Conservation (phyloP, 2,113 vertebrate species). For the Scophthalmus maximus region DNA sequence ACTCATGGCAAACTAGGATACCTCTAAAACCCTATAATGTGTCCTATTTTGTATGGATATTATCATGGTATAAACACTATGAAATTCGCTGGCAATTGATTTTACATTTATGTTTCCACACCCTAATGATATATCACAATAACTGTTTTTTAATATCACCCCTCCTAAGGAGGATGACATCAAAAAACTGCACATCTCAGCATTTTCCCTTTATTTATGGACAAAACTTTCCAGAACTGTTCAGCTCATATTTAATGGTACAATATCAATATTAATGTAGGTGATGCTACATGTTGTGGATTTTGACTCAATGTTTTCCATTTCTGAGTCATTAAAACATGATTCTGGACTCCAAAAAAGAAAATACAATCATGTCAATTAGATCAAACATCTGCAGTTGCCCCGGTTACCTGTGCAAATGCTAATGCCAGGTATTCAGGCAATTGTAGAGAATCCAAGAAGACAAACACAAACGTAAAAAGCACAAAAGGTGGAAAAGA, state of each 20-base stretch:
- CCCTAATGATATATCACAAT: too few relatives aligned
- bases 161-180: too few relatives aligned
- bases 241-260: too few relatives aligned
- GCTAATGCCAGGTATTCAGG: neutral
- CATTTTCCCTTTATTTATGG: too few relatives aligned
- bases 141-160: too few relatives aligned
- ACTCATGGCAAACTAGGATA: too few relatives aligned
- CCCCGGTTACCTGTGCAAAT: neutral
- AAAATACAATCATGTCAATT: slow-evolving; percentile 5
- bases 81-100: too few relatives aligned
- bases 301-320: neutral
- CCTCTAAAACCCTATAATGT: too few relatives aligned
- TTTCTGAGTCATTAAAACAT: neutral
- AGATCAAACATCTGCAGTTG: neutral
- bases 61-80: too few relatives aligned
- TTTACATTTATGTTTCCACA: too few relatives aligned
- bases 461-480: neutral
- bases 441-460: neutral
- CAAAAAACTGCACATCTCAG: neutral
- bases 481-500: neutral
- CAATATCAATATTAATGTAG: neutral
- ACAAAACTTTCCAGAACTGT: too few relatives aligned
- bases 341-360: neutral
- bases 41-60: too few relatives aligned
- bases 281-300: neutral